A percentile compares a stretch with the other conserved stretches of the same genome.
phyloP scores from a whole-genome alignment of 2,797 vertebrate genomes.

The Coilia nasus region DNA sequence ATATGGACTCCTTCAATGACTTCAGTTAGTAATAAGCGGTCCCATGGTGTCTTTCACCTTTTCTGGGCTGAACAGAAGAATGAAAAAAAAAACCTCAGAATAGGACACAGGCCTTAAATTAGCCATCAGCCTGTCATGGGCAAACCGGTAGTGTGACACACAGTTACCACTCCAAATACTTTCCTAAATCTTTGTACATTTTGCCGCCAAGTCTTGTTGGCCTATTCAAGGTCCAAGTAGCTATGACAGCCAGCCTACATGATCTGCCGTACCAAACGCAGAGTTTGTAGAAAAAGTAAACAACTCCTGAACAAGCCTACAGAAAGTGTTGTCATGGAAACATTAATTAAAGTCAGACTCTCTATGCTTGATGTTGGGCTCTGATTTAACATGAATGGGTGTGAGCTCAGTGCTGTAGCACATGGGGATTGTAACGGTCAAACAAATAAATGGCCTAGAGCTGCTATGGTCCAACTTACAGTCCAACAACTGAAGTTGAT shows the following conservation, averaged over 20 bases:
- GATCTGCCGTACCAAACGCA: neutral
- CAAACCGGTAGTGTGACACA: neutral
- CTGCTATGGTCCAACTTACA: neutral
- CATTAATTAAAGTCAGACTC: neutral
- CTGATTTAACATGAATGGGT: neutral
- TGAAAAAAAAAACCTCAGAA: neutral
- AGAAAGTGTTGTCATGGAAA: neutral
- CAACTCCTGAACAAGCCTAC: neutral
- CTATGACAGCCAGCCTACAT: neutral
- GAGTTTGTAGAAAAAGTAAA: neutral
- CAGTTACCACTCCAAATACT: too few species aligned
- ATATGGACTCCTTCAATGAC: conserved; percentile 3
- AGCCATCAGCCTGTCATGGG: neutral
- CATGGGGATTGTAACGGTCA: neutral
- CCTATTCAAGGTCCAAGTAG: neutral
- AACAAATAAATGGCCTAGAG: neutral
- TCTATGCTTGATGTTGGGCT: neutral
- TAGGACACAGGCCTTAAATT: neutral
- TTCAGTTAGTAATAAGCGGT: neutral
- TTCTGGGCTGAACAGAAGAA: neutral
- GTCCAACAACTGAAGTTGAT: neutral
- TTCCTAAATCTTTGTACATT: too few species aligned
- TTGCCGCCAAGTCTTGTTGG: neutral
- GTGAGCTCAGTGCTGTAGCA: neutral
- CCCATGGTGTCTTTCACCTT: neutral